Evolutionary conservation across 2,888 invertebrate species (phyloP), one percentile per base, ranked within the genome.

Genomic region (Clepsis dumicolana): DNA sequence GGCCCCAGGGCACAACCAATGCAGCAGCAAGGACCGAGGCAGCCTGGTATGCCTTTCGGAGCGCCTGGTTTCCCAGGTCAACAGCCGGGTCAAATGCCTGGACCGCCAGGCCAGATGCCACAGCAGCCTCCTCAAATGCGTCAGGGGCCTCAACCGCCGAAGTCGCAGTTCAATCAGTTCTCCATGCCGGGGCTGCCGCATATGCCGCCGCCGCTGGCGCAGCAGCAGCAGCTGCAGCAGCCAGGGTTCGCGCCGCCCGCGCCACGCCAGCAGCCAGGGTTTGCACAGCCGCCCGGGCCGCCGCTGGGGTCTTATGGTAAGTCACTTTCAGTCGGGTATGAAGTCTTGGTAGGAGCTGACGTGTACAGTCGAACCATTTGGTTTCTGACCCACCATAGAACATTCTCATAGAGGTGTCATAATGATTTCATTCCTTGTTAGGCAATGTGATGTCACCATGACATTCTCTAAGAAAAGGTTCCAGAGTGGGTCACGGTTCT

Each of bases 121-220:
- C 73, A 75, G 57, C 72, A 77, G 29, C 14, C 72, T 71, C 24
- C 14, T 8, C 53, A 54, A 18, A 41, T 48, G 48, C 50, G 50
- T 14, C 74, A 79, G 48, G 79, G 77, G 53, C 77, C 75, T 16
- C 76, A 74, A 12, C 71, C 72, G 12, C 71, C 62, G 16, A 60
- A 63, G n/a, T 56, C 72, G 0, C 71, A 73, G 41, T 71, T 66
- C 32, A 73, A 72, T 59, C 84, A 86, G 66, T 79, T 74, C 38
- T 82, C 85, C 2, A 85, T 90, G 77, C 75, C 83, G 1, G 88
- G 91, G 0, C 75, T 87, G 3, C 87, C 86, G 1, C 92, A 93
- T 69, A 94, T 94, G 93, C 94, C 93, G 0, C 94, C 94, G 1
- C 93, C 94, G 0, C 61, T 87, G 35, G 70, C 78, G 0, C 88